Conservation (phyloP, 92 coral and sea anemone species). For the Phenganax subtilis region DNA sequence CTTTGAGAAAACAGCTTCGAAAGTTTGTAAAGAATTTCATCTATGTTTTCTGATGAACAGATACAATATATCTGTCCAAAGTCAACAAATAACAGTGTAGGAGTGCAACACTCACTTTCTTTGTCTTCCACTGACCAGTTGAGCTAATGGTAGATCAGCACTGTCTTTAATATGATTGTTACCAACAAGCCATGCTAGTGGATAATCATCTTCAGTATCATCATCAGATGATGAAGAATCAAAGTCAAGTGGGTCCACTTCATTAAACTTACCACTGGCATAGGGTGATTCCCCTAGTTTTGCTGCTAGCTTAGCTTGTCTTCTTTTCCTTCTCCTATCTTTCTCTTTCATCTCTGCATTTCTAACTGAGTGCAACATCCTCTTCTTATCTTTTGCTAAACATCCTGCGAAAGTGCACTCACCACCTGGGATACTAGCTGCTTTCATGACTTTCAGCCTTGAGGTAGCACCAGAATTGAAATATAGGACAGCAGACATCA, state of each 20-base stretch:
- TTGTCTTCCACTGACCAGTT: neutral
- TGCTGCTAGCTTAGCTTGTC: constrained; percentile 15
- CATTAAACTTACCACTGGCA: no score
- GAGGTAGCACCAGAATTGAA: no score
- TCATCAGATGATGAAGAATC: constrained; percentile 20
- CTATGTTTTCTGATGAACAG: neutral
- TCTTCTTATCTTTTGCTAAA: neutral
- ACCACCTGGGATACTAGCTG: constrained; percentile 23
- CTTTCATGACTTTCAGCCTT: neutral
- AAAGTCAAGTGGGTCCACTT: no score
- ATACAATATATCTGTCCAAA: neutral
- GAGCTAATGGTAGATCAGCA: constrained; percentile 16
- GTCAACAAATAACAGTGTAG: neutral
- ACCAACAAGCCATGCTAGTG: neutral
- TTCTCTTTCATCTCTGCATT: neutral
- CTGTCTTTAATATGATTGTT: constrained; percentile 3
- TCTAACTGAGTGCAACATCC: neutral
- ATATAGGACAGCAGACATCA: neutral
- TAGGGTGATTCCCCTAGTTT: constrained; percentile 28
- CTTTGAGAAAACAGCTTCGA: constrained; percentile 32
- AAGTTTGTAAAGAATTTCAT: constrained; percentile 10
- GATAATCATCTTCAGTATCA: constrained; percentile 8
- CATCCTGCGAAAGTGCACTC: constrained; percentile 5
- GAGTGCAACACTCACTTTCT: neutral
- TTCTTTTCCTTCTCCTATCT: constrained; percentile 23